Evolutionary conservation across 2,888 invertebrate species (phyloP).

Genomic region (Melipona bicolor): DNA sequence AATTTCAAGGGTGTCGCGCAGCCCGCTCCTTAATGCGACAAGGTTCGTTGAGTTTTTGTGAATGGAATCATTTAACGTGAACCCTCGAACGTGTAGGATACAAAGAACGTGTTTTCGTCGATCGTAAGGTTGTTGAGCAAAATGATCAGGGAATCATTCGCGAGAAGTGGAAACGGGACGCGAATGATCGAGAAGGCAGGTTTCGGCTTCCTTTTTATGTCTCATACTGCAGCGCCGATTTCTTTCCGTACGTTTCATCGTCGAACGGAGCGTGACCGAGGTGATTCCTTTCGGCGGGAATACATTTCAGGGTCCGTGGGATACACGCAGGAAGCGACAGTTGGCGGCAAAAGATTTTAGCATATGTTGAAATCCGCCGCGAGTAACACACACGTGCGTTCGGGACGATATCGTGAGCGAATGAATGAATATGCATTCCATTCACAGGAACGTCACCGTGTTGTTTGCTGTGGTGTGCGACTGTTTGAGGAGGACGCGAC

Average conservation of each 20-base stretch:
- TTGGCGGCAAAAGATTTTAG: slow-evolving; percentile 79
- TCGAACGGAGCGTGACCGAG: slow-evolving; percentile 63
- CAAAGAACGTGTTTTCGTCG: slow-evolving; percentile 31
- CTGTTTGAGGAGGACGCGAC: not conserved
- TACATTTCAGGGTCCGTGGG: slow-evolving; percentile 78
- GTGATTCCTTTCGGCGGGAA: slow-evolving; percentile 74
- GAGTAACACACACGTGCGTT: slow-evolving; percentile 66
- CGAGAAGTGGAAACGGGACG: slow-evolving; percentile 12
- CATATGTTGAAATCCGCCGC: slow-evolving; percentile 70
- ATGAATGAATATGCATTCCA: slow-evolving; percentile 77
- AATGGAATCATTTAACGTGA: slow-evolving; percentile 14
- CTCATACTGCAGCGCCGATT: slow-evolving; percentile 26
- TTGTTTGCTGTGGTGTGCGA: slow-evolving; percentile 34
- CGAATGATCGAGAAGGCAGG: slow-evolving; percentile 18
- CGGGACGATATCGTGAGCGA: slow-evolving; percentile 48
- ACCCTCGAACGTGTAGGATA: not conserved
- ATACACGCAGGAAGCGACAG: slow-evolving; percentile 80
- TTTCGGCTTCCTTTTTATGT: slow-evolving; percentile 29
- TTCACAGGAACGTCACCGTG: slow-evolving; percentile 57
- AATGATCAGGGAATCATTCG: not conserved
- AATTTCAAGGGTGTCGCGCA: slow-evolving; percentile 40
- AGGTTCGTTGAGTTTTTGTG: slow-evolving; percentile 41
- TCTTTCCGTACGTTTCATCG: slow-evolving; percentile 53
- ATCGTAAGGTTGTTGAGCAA: not conserved
- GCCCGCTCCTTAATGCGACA: slow-evolving; percentile 35